Conservation (phyloP, 1,140 invertebrate genomes). For the Nymphalis io region DNA sequence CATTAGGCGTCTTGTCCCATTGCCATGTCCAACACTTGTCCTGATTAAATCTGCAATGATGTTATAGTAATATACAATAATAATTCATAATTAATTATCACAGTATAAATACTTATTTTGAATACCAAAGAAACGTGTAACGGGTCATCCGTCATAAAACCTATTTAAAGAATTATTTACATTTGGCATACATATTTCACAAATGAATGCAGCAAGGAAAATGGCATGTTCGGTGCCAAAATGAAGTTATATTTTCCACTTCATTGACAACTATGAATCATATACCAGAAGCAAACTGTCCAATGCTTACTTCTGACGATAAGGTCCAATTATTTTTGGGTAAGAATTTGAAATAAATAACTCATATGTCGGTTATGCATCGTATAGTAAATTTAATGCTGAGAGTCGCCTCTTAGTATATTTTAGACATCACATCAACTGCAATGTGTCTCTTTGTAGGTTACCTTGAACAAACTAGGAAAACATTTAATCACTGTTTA, state of each 20-base stretch:
- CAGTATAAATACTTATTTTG: slow-evolving; percentile 26
- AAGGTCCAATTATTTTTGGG: slow-evolving; percentile 58
- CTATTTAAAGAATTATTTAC: slow-evolving; percentile 53
- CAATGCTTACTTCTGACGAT: slow-evolving; percentile 49
- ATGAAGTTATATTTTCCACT: slow-evolving; percentile 64
- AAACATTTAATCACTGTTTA: slow-evolving; percentile 11
- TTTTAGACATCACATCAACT: slow-evolving; percentile 11
- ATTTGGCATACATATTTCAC: slow-evolving; percentile 54
- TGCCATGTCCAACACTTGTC: slow-evolving; percentile 35
- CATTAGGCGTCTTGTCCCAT: slow-evolving; percentile 29
- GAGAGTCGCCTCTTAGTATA: not conserved
- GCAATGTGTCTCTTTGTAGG: slow-evolving; percentile 14
- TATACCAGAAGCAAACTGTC: slow-evolving; percentile 27
- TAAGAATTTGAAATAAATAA: slow-evolving; percentile 51
- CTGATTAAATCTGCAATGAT: slow-evolving; percentile 24
- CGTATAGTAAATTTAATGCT: slow-evolving; percentile 25
- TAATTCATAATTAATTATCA: slow-evolving; percentile 22
- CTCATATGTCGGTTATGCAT: slow-evolving; percentile 53
- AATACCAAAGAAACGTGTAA: slow-evolving; percentile 20
- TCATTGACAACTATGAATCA: slow-evolving; percentile 67
- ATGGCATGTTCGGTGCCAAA: slow-evolving; percentile 59
- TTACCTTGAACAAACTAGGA: slow-evolving; percentile 11
- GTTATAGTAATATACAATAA: slow-evolving; percentile 18
- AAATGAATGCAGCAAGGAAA: slow-evolving; percentile 52
- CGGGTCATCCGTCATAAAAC: slow-evolving; percentile 27